Percentiles rank a stretch among this genome's conserved stretches.
phyloP scores from a whole-genome alignment of 2,113 vertebrate species.

The Plotosus lineatus region DNA sequence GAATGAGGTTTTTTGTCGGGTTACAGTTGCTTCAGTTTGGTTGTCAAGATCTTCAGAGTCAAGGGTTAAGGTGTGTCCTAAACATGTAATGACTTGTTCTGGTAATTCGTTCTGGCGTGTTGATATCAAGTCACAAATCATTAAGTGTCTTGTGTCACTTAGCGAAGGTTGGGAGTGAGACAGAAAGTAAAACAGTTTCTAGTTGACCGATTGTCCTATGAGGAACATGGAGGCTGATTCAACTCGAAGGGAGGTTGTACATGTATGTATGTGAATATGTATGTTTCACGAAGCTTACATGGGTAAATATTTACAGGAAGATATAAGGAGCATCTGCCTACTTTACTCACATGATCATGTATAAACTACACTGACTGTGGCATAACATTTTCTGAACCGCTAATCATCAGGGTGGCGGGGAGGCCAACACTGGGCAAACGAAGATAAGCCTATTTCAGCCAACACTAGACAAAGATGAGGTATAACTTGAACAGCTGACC shows the following conservation, averaged over 20 bases:
- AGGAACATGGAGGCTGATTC: conserved; percentile 7
- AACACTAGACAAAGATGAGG: too few species aligned
- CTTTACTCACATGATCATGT: background rate
- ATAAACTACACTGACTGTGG: too few species aligned
- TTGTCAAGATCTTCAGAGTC: background rate
- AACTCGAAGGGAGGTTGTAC: background rate
- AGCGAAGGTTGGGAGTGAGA: background rate
- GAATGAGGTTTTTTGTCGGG: background rate
- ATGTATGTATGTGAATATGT: background rate
- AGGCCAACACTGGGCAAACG: too few species aligned
- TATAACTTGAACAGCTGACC: too few species aligned
- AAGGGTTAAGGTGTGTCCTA: conserved; percentile 31
- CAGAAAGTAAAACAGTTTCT: conserved; percentile 32
- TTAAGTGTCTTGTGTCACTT: conserved; percentile 36
- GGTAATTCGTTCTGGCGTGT: background rate
- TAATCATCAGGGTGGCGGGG: too few species aligned
- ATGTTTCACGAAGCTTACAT: background rate
- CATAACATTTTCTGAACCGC: too few species aligned
- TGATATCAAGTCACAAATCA: conserved; percentile 13
- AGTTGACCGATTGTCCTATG: conserved; percentile 24
- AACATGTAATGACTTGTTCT: conserved; percentile 37
- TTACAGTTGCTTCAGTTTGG: conserved; percentile 19
- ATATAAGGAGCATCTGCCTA: background rate
- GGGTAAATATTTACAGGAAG: background rate
- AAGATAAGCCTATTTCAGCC: too few species aligned